Base-by-base conservation (phyloP, 2,888 invertebrate genomes). In the Diogma glabrata region DNA sequence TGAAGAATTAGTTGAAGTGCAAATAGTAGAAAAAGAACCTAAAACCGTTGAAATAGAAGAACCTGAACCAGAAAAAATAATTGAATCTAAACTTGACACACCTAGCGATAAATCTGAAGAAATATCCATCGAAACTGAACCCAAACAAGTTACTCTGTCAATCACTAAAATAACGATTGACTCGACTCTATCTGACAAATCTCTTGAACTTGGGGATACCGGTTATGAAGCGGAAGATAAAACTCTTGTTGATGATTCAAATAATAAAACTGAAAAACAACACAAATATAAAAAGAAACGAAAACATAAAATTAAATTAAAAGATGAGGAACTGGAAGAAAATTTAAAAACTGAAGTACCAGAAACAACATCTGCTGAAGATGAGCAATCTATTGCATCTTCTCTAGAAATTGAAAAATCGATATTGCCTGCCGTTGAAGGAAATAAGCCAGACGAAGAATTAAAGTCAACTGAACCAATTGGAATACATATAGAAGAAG, bases 141-240 rank as follows among this genome's bases (percentile, higher is more conserved):
- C n/a, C n/a, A n/a, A n/a, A n/a, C n/a, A n/a, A n/a, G n/a, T n/a
- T n/a, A n/a, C n/a, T n/a, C n/a, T n/a, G n/a, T n/a, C n/a, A n/a
- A n/a, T n/a, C n/a, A n/a, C n/a, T n/a, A n/a, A n/a, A n/a, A n/a
- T n/a, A n/a, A n/a, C n/a, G n/a, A n/a, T n/a, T n/a, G n/a, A n/a
- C n/a, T n/a, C n/a, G n/a, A n/a, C n/a, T n/a, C n/a, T n/a, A n/a
- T n/a, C n/a, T n/a, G n/a, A n/a, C n/a, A n/a, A n/a, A n/a, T n/a
- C n/a, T n/a, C n/a, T n/a, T n/a, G n/a, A n/a, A n/a, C n/a, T n/a
- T n/a, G n/a, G n/a, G n/a, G 81, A 79, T 61, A 73, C 73, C 54
- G 85, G 84, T n/a, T 86, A 87, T 61, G 85, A 86, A 63, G 77
- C 83, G 9, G 86, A 65, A 40, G 63, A 83, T 60, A 76, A 79